Evolutionary conservation across 1,140 invertebrate genomes (phyloP), one percentile per base, ranked within the genome.

Genomic region (Oedothorax gibbosus): DNA sequence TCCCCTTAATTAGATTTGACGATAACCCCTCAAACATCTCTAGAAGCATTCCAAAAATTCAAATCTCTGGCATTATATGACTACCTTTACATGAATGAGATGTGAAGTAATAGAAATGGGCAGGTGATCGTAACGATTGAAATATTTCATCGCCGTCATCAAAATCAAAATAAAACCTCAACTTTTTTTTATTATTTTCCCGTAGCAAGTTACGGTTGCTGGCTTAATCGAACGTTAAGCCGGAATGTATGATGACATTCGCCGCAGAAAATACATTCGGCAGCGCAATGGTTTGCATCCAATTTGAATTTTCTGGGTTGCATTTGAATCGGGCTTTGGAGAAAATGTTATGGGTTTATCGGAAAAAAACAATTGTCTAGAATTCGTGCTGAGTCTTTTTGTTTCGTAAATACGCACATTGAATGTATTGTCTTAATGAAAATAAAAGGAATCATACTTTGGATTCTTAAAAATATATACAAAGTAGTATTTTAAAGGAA

Each of bases 141-240:
- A 81, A 81, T 81, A 81, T 81, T 81, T 81, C 78, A 81, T 35
- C 78, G 68, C 54, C 78, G 51, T 81, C 78, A 81, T 71, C 77
- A 49, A 71, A 81, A 71, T 81, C 66, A 68, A 81, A 81, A 81
- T 81, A 68, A 81, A 81, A 81, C 78, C 71, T 81, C 69, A 81
- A 81, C 71, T 51, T 81, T 81, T 81, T 21, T 77, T 15, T 56
- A 56, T 65, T 72, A 11, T 62, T 68, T 54, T 69, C 57, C 15
- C 9, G 49, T 8, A 20, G 78, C 21, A 6, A 68, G 66, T 81
- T 69, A 65, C 54, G 78, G 78, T 69, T 71, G 21, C 12, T 11
- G 50, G 68, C 66, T 79, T 79, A 79, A 79, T 79, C 77, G 65
- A 79, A 79, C 77, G 77, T 79, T 79, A 79, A 79, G 77, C 62